Conservation (phyloP, 2,888 invertebrate species). For the Rutpela maculata region DNA sequence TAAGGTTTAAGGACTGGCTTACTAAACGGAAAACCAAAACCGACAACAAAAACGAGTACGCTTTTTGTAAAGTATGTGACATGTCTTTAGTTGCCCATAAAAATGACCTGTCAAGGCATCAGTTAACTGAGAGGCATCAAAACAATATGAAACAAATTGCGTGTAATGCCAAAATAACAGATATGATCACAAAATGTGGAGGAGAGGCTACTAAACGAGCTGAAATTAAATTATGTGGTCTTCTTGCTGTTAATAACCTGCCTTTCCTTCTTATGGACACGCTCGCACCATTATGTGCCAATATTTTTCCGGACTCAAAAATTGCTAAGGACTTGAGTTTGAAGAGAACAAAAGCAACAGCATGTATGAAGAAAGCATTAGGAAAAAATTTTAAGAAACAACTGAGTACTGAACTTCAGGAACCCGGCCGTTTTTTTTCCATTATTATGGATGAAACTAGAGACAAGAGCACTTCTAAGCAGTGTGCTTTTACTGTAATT, state of each 20-base stretch:
- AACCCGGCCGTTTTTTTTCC: constrained; percentile 28
- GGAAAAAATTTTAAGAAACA: constrained; percentile 29
- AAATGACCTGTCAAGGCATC: constrained; percentile 12
- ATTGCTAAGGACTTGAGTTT: constrained; percentile 40
- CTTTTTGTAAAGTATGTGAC: constrained; percentile 16
- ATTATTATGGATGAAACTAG: constrained; percentile 46
- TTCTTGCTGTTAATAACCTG: constrained; percentile 36
- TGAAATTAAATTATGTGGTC: constrained; percentile 43
- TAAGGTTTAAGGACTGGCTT: constrained; percentile 18
- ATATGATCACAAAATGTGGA: constrained; percentile 8
- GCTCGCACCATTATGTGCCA: constrained; percentile 43
- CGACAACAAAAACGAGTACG: constrained; percentile 15
- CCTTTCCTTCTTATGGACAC: constrained; percentile 49
- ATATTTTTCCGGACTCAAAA: constrained; percentile 45
- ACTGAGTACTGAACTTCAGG: constrained; percentile 13
- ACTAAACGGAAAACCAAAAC: constrained; percentile 15
- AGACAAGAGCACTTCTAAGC: constrained; percentile 43
- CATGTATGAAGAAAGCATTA: constrained; percentile 25
- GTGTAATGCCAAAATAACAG: constrained; percentile 13
- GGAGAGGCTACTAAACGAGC: constrained; percentile 6
- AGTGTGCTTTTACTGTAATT: constrained; percentile 51
- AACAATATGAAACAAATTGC: constrained; percentile 14
- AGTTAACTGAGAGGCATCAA: constrained; percentile 5
- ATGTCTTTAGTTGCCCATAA: constrained; percentile 11
- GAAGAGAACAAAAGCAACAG: constrained; percentile 40